Percentiles rank a stretch among this genome's conserved stretches.
These are phyloP conservation scores for Sacculina carcini DNA, from an alignment of 2,888 invertebrate genomes.

Conservation along the genomic window DNA sequence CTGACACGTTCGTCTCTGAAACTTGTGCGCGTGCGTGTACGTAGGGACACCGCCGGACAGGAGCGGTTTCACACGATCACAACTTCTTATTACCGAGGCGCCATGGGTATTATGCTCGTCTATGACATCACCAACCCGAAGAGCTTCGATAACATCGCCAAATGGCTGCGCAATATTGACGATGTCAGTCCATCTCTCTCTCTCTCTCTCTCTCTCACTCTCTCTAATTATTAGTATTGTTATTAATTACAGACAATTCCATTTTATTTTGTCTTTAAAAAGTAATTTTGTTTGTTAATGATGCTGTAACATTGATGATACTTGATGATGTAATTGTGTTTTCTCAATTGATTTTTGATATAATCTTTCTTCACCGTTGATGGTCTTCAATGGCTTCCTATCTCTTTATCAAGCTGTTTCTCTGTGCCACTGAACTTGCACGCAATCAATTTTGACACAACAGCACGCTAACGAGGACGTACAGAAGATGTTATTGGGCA, in stretches of 20 bases:
- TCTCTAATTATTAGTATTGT: no score
- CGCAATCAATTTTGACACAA: no score
- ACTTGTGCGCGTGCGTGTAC: no score
- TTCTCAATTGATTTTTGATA: no score
- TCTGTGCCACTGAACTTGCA: background rate
- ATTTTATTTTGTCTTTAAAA: no score
- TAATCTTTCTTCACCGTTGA: no score
- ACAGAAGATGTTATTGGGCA: conserved; percentile 93
- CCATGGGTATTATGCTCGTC: conserved; percentile 84
- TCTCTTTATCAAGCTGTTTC: background rate
- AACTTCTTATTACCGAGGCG: conserved; percentile 88
- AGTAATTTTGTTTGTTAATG: no score
- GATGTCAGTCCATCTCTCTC: conserved; percentile 30
- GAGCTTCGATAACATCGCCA: conserved; percentile 93
- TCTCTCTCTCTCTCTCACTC: background rate
- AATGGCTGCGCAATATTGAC: conserved; percentile 92
- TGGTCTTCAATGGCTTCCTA: background rate
- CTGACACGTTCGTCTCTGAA: no score
- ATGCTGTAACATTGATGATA: no score
- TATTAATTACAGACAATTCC: no score
- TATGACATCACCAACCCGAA: conserved; percentile 93
- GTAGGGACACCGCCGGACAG: conserved; percentile 72
- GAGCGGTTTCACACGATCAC: conserved; percentile 96
- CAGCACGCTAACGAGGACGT: conserved; percentile 98
- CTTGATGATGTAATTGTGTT: no score